Base-by-base conservation (phyloP, 1,140 invertebrate genomes). In the Panagrolaimus sp. region DNA sequence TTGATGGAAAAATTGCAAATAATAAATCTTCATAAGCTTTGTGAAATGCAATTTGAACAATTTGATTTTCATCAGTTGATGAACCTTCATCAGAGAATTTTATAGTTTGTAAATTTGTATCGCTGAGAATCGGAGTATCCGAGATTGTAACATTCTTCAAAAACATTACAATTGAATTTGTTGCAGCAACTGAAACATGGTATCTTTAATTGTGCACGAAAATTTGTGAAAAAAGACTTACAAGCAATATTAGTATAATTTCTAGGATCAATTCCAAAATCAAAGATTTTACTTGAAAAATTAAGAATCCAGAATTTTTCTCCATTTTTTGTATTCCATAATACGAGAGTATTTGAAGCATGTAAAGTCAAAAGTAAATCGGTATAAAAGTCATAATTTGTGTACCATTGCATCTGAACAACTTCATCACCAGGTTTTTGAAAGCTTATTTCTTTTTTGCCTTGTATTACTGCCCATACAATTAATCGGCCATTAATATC, bases 401-500 rank as follows among this genome's bases (percentile, higher is more conserved):
- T 70, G 67, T 71, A 70, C 52, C 28, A 70, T 71, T 32, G 68
- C 62, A 21, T 63, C 15, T 70, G 63, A 38, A 62, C 66, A 58
- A 71, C 72, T 15, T 52, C 28, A 26, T 46, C 68, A 43, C 65
- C 76, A 10, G 62, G 44, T 32, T 71, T 10, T 32, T 65, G 63
- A 15, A 74, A 70, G 15, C n/a, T 68, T 1, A 68, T 45, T 8
- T 69, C 45, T 26, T 46, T 32, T 14, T 38, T 45, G 7, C 47
- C 73, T 43, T 26, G 38, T 10, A 77, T 26, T 17, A 74, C 74
- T 48, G 77, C 73, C 65, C 73, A 74, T 14, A 74, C 44, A 52
- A 75, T 47, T 26, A 74, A 67, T 15, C 72, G 43, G 1, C 73
- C 73, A 21, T 62, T 52, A 38, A 74, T 74, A 46, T 74, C 73